A percentile compares a stretch with the other conserved stretches of the same genome.
Conservation (phyloP, 23 tunicate genomes). For the Styela plicata region DNA sequence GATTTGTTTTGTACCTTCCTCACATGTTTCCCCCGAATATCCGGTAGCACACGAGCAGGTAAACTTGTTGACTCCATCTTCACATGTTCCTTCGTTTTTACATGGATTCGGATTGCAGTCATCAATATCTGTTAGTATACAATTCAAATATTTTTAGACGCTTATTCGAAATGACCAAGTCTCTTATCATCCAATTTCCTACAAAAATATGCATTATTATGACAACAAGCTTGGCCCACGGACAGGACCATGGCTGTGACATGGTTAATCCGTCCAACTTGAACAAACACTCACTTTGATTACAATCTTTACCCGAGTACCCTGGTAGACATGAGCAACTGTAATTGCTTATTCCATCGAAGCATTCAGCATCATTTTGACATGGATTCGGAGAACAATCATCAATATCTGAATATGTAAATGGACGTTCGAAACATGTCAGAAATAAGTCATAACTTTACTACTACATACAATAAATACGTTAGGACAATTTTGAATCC, state of each 20-base stretch:
- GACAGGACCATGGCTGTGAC: no score
- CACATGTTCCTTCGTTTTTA: not conserved
- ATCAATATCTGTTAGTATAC: slow-evolving; percentile 7
- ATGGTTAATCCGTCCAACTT: no score
- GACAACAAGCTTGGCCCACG: no score
- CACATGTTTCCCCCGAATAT: not conserved
- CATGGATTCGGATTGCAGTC: slow-evolving; percentile 9
- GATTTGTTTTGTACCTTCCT: not conserved
- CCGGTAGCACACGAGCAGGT: not conserved
- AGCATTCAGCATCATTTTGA: slow-evolving; percentile 50
- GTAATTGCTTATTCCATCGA: slow-evolving; percentile 10
- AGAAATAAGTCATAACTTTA: no score
- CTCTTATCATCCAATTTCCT: no score
- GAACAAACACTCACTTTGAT: not conserved
- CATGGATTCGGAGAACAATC: slow-evolving; percentile 32
- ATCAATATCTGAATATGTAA: slow-evolving; percentile 13
- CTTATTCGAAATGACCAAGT: no score
- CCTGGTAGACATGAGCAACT: not conserved
- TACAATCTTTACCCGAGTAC: not conserved
- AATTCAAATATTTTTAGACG: no score
- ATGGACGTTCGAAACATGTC: no score
- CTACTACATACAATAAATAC: no score
- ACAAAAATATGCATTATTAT: no score
- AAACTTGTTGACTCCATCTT: slow-evolving; percentile 1
- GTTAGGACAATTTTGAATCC: no score